Percentiles rank a stretch among this genome's conserved stretches.
Evolutionary conservation across 2,888 invertebrate species (phyloP).

Genomic region (Malthinus seriepunctatus): DNA sequence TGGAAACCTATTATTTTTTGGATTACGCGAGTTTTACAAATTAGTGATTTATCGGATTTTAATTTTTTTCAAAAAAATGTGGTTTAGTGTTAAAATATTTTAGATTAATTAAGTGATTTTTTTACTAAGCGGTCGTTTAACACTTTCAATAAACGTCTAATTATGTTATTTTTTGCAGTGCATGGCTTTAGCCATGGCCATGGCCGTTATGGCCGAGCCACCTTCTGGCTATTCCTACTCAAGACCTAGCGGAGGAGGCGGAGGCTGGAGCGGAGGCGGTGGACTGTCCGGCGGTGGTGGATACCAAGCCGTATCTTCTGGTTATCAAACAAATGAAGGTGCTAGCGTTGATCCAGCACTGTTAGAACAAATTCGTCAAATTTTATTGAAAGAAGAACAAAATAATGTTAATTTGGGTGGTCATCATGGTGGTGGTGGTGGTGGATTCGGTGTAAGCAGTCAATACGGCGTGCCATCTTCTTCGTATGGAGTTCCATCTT

Average conservation of each 20-base stretch:
- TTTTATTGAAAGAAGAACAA: slow-evolving; percentile 78
- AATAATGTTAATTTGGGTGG: not conserved
- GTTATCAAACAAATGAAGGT: slow-evolving; percentile 81
- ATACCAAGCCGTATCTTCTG: slow-evolving; percentile 76
- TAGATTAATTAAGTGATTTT: not conserved
- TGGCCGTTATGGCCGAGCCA: slow-evolving; percentile 74
- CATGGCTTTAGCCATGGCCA: slow-evolving; percentile 80
- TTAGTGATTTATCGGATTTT: slow-evolving; percentile 17
- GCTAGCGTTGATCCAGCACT: slow-evolving; percentile 79
- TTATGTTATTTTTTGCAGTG: slow-evolving; percentile 57
- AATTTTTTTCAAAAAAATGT: slow-evolving; percentile 21
- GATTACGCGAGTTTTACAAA: slow-evolving; percentile 39
- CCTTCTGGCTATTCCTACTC: slow-evolving; percentile 77
- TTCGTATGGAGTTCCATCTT: slow-evolving; percentile 66
- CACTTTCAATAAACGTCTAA: not conserved
- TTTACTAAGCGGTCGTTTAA: not conserved
- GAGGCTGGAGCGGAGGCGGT: slow-evolving; percentile 46
- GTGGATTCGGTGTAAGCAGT: slow-evolving; percentile 57
- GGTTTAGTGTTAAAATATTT: slow-evolving; percentile 9
- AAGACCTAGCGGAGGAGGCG: slow-evolving; percentile 62
- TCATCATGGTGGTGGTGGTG: slow-evolving; percentile 57
- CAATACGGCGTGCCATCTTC: slow-evolving; percentile 71
- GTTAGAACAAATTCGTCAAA: slow-evolving; percentile 82
- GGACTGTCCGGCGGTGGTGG: slow-evolving; percentile 67
- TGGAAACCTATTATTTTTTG: slow-evolving; percentile 17